These are phyloP conservation scores for Ophioninae sp. DNA, from an alignment of 2,888 invertebrate genomes.

Conservation along the genomic window DNA sequence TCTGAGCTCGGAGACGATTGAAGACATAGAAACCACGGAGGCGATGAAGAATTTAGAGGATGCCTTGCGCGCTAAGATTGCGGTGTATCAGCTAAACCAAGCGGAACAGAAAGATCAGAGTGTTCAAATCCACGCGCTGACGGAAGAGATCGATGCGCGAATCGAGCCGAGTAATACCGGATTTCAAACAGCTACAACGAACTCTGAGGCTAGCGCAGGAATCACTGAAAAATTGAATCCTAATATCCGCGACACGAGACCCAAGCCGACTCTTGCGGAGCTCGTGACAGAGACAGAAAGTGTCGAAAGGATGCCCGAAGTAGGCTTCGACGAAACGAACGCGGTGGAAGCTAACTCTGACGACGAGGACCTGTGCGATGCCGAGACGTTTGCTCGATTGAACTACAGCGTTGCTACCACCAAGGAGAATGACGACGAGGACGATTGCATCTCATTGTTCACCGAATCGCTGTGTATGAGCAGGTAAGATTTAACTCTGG, in stretches of 20 bases:
- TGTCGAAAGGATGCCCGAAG: no score
- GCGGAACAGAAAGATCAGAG: not conserved
- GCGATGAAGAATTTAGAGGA: not conserved
- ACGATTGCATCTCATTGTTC: conserved; percentile 67
- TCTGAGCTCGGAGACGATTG: not conserved
- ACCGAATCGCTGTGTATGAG: conserved; percentile 60
- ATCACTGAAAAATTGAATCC: not conserved
- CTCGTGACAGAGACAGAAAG: not conserved
- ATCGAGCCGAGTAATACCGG: not conserved
- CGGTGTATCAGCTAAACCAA: not conserved
- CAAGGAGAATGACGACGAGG: conserved; percentile 37
- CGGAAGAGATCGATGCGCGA: not conserved
- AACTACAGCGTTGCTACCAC: not conserved
- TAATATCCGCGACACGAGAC: not conserved
- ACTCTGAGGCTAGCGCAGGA: not conserved
- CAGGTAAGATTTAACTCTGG: conserved; percentile 36
- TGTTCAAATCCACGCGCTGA: not conserved
- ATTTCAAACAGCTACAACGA: not conserved
- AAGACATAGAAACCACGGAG: not conserved
- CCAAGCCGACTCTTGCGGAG: not conserved
- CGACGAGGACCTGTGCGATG: not conserved
- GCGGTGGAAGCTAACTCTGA: not conserved
- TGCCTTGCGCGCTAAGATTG: not conserved
- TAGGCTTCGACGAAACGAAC: not conserved
- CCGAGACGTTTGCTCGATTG: not conserved